Conservation (phyloP, 35 echinoderm and acorn worm genomes). For the Ophiothrix spiculata region DNA sequence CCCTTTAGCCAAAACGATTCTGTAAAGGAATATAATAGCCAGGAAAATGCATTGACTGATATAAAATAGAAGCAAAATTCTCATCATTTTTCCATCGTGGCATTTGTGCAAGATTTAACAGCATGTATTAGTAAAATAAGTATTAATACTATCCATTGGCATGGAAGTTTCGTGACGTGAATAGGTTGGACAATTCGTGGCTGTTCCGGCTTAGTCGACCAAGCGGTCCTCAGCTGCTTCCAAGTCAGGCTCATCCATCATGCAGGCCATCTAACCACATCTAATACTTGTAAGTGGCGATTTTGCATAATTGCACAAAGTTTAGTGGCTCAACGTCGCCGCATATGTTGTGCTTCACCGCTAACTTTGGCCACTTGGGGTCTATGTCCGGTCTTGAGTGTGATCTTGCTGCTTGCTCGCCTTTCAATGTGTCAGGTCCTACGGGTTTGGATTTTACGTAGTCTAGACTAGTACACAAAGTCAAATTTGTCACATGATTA, state of each 20-base stretch:
- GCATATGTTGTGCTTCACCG: neutral
- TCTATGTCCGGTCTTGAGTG: neutral
- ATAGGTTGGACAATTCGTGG: neutral
- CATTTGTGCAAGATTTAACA: conserved; percentile 10
- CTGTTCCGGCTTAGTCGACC: neutral
- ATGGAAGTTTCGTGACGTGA: neutral
- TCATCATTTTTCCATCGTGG: neutral
- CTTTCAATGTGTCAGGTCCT: neutral
- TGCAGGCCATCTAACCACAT: neutral
- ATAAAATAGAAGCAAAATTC: neutral
- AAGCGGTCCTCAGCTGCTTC: neutral
- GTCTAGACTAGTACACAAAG: too few species aligned
- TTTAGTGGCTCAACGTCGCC: neutral
- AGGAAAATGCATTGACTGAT: neutral
- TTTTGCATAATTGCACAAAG: conserved; percentile 5
- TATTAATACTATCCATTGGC: neutral
- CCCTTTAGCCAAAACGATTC: conserved; percentile 8
- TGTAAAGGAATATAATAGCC: neutral
- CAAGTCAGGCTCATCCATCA: neutral
- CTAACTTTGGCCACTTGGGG: conserved; percentile 11
- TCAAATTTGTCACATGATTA: too few species aligned
- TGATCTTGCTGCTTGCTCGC: too few species aligned
- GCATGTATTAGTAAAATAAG: neutral
- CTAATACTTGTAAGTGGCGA: neutral
- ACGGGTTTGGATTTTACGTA: neutral